Evolutionary conservation across 2,797 vertebrate genomes (phyloP), one percentile per base, ranked within the genome.

Genomic region (Lagorchestes hirsutus): DNA sequence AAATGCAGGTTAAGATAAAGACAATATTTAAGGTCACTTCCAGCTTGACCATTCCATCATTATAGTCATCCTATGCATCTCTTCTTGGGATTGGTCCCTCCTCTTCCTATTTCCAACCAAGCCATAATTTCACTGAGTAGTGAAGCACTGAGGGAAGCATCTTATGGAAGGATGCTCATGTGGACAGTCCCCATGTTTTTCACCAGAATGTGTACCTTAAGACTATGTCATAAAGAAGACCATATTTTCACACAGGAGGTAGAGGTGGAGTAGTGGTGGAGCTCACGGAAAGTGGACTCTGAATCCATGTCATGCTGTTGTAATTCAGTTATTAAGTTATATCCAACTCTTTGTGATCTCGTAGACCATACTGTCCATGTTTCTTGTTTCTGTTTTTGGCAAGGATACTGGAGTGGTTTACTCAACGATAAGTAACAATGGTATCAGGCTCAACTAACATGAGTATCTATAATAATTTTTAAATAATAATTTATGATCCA

Each of bases 201-300:
- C 62, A 94, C 95, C 93, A 96, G 90, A 97, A 95, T 97, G 95
- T 94, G 93, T 74, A 96, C 97, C 93, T 97, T 96, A 95, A 97
- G 96, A 93, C 0, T 67, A 16, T 5, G 87, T 93, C 90, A 96
- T 94, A 93, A 90, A 91, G 95, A 95, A 90, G 96, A 96, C 96
- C 95, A 34, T 95, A 91, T 96, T 97, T 96, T 96, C 95, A 94
- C 97, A 97, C 93, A 97, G 94, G 96, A 97, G 90, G 62, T 2
- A 67, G 62, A 34, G 14, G 5, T 67, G 62, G 16, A 6, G 57
- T 29, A 28, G 95, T 56, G 98, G 94, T 96, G 87, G 96, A 95
- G 92, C 52, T 52, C 52, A 52, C 0, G 52, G 52, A 52, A 52
- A 52, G 52, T 52, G 52, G 52, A 52, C 52, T 52, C 52, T 52